Evolutionary conservation across 2,113 vertebrate species (phyloP).

Genomic region (Hemicordylus capensis): DNA sequence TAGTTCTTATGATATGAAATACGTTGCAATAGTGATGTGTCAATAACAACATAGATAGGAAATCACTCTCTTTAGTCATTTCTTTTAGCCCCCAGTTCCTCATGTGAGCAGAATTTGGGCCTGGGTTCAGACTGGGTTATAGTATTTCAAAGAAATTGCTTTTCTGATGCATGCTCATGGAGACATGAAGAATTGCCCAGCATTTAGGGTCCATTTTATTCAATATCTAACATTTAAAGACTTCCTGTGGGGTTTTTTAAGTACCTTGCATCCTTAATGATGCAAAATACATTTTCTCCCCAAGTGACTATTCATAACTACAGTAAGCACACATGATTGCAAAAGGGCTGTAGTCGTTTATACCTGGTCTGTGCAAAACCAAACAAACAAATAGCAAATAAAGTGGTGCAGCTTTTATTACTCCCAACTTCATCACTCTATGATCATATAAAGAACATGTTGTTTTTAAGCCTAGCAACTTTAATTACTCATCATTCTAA

Average conservation of each 20-base stretch:
- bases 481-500: neutral
- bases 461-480: neutral
- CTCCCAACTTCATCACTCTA: neutral
- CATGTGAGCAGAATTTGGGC: constrained; percentile 19
- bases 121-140: constrained; percentile 33
- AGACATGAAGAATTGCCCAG: constrained; percentile 26
- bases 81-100: neutral
- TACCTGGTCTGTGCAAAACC: constrained; percentile 12
- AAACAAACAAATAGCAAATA: constrained; percentile 24
- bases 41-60: too few relatives aligned
- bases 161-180: neutral
- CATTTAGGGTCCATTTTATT: constrained; percentile 28
- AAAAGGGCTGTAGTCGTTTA: constrained; percentile 13
- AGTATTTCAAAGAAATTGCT: constrained; percentile 11
- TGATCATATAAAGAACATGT: neutral
- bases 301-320: constrained; percentile 26
- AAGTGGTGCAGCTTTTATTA: neutral
- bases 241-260: constrained; percentile 39
- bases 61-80: neutral
- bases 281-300: constrained; percentile 45
- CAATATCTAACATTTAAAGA: constrained; percentile 31
- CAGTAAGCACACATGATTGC: constrained; percentile 30
- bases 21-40: too few relatives aligned
- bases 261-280: constrained; percentile 21
- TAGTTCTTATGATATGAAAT: too few relatives aligned